Base-by-base conservation (phyloP, 2,888 invertebrate genomes). In the Serripes groenlandicus region DNA sequence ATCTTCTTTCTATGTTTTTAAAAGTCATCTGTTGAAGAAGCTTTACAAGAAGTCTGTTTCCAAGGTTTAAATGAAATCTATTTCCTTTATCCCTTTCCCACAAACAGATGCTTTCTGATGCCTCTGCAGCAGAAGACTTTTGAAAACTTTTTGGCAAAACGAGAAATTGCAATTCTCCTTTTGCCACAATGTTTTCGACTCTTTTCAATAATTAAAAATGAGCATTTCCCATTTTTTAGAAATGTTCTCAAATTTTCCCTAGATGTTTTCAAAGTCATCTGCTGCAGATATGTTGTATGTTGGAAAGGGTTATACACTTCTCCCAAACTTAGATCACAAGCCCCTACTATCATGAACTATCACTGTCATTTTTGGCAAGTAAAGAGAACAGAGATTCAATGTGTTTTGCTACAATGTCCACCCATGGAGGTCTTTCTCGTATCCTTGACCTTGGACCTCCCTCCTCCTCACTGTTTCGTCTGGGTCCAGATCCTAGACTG, bases 321-420 rank as follows among this genome's bases (percentile, higher is more conserved):
- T 42, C 42, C 42, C 42, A 15, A 15, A 42, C n/a, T 42, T 18
- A 42, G 18, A 56, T 26, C 56, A n/a, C 23, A 56, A 23, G 1
- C 11, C 32, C 18, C 21, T 32, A 30, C 28, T 2, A 66, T 66
- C 66, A 58, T 73, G 37, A 60, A 60, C 60, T 75, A 37, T 82
- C 81, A 42, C 54, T 58, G 32, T 83, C 79, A 54, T 72, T 79
- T 32, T 78, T 83, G 32, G 78, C 72, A 35, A 78, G 71, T 32
- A 83, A 37, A 9, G 79, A 72, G 75, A 89, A 91, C 66, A 93
- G 85, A 49, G 85, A 81, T 84, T 93, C 93, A 68, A 92, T 91
- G 81, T 92, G 90, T 77, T 90, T 90, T 23, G 90, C 90, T n/a
- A 92, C 92, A 30, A 85, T 75, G 70, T 93, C 93, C 3, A 92